Base-by-base conservation (phyloP, 2,888 invertebrate genomes). In the Bombylius major region DNA sequence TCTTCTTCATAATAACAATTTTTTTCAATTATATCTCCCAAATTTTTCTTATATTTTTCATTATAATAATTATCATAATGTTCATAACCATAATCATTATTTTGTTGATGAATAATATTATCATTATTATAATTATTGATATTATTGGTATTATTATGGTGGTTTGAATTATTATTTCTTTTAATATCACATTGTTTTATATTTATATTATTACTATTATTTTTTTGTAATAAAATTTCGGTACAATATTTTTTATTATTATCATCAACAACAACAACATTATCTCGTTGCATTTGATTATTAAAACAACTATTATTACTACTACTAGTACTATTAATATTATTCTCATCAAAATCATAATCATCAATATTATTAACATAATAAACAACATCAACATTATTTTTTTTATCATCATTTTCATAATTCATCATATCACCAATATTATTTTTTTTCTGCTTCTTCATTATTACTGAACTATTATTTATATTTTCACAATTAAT, bases 171-270 rank as follows among this genome's bases (percentile, higher is more conserved):
- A 59, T 56, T 59, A 59, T 56, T 59, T 54, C 12, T 42, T 11
- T 11, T 42, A 5, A 42, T 42, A 42, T 42, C 39, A 42, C 39
- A 42, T 42, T 42, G 39, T 42, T 42, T 42, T 11, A 42, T 4
- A 42, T 42, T 42, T 7, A 7, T 36, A 47, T 56, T 42, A 11
- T 42, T 8, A 57, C 50, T 49, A 54, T 54, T 50, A 54, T 59
- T 54, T 39, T 56, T 59, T 58, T 55, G 57, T 56, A 57, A 50
- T 57, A 59, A 49, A 52, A 49, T 55, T 56, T 59, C 59, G 56
- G 50, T 59, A 56, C 55, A 54, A 59, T 54, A 51, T 52, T 23
- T 32, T 44, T 8, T 36, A 7, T 55, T 51, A 14, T 14, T 4
- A 56, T 57, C 57, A 56, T 54, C 57, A 57, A 57, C 53, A 55